Evolutionary conservation across 2,113 vertebrate genomes (phyloP).

Genomic region (Andinoacara biseriatus): DNA sequence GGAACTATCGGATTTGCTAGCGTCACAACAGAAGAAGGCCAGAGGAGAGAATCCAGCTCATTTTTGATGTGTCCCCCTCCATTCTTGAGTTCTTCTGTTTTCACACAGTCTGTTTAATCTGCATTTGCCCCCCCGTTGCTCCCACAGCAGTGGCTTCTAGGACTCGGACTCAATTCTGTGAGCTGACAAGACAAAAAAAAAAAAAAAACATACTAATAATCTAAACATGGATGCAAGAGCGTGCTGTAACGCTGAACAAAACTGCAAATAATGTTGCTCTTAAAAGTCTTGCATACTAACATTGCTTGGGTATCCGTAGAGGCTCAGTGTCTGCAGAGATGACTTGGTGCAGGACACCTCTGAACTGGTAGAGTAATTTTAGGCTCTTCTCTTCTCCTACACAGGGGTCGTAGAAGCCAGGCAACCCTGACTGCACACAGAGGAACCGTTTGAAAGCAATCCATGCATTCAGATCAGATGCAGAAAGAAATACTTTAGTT

Average conservation of each 20-base stretch:
- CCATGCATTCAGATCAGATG: neutral
- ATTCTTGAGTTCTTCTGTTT: constrained; percentile 26
- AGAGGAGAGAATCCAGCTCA: constrained; percentile 19
- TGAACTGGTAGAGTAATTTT: constrained; percentile 96
- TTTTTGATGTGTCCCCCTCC: constrained; percentile 26
- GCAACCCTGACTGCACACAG: constrained; percentile 86
- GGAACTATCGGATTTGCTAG: constrained; percentile 49
- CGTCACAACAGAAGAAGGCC: constrained; percentile 40
- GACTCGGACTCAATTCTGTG: constrained; percentile 91
- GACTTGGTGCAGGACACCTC: constrained; percentile 94
- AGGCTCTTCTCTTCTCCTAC: constrained; percentile 96
- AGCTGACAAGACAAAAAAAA: constrained; percentile 78
- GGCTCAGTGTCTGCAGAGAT: constrained; percentile 89
- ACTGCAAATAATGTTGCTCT: neutral
- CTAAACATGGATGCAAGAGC: neutral
- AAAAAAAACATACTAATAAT: neutral
- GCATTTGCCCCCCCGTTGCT: constrained; percentile 19
- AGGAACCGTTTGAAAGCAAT: constrained; percentile 1
- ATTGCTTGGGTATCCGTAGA: constrained; percentile 97
- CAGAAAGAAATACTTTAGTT: neutral
- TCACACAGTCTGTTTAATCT: constrained; percentile 43
- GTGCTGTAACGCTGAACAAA: neutral
- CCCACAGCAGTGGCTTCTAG: constrained; percentile 70
- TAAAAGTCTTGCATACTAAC: constrained; percentile 80
- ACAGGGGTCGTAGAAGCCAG: constrained; percentile 95